Evolutionary conservation across 1,140 invertebrate genomes (phyloP).

Genomic region (Aphidius gifuensis): DNA sequence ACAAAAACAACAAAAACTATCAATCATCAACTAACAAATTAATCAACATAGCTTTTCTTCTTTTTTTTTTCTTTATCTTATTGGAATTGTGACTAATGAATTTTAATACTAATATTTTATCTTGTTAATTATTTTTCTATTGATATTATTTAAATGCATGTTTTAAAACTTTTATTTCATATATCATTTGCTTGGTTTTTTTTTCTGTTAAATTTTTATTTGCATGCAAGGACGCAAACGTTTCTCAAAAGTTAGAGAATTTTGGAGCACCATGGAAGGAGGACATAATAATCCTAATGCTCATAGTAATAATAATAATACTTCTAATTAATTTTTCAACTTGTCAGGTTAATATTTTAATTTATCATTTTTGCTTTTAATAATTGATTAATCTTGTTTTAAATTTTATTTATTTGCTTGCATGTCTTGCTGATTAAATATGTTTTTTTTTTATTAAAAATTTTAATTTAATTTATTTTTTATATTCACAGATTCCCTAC

Average conservation of each 20-base stretch:
- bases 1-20: slow-evolving; percentile 23
- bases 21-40: slow-evolving; percentile 18
- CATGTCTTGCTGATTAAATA: neutral
- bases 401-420: slow-evolving; percentile 12
- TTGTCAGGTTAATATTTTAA: slow-evolving; percentile 29
- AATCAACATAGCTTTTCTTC: neutral
- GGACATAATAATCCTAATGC: slow-evolving; percentile 43
- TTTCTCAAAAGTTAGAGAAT: slow-evolving; percentile 54
- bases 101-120: neutral
- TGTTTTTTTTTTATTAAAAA: neutral
- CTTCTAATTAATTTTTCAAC: slow-evolving; percentile 29
- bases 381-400: slow-evolving; percentile 13
- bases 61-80: slow-evolving; percentile 16
- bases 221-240: slow-evolving; percentile 55
- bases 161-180: slow-evolving; percentile 26
- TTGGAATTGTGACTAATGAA: neutral
- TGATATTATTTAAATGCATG: slow-evolving; percentile 17
- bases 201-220: slow-evolving; percentile 31
- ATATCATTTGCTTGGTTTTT: slow-evolving; percentile 12
- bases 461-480: slow-evolving; percentile 9
- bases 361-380: slow-evolving; percentile 8
- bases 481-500: slow-evolving; percentile 49
- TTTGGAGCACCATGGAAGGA: slow-evolving; percentile 56
- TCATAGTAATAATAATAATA: slow-evolving; percentile 31
- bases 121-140: slow-evolving; percentile 1